Evolutionary conservation across 2,113 vertebrate genomes (phyloP).

Genomic region (Vombatus ursinus): DNA sequence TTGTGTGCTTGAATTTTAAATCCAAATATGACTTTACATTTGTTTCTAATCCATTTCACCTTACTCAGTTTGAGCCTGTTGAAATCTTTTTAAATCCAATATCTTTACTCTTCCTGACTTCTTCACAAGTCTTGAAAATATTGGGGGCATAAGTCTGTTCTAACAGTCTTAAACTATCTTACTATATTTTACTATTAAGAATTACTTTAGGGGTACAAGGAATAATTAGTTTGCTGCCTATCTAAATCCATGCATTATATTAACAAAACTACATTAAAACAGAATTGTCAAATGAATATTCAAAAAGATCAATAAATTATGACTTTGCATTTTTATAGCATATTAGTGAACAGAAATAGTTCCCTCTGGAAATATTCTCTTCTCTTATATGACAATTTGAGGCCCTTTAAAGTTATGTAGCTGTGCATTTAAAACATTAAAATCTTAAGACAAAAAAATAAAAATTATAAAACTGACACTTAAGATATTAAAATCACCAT

Average conservation of each 20-base stretch:
- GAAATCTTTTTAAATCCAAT: not conserved
- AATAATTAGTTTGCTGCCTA: not conserved
- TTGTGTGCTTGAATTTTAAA: not conserved
- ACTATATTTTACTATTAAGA: not conserved
- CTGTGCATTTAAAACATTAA: not conserved
- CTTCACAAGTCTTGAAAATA: not conserved
- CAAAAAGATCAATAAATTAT: not conserved
- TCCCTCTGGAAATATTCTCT: not conserved
- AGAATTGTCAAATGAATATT: not conserved
- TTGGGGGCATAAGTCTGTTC: not conserved
- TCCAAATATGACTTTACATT: not conserved
- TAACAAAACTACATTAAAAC: not conserved
- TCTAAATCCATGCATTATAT: too few species aligned
- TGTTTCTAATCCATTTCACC: not conserved
- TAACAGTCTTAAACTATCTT: not conserved
- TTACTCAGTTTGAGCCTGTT: not conserved
- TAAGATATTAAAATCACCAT: not conserved
- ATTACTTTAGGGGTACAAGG: not conserved
- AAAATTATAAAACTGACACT: not conserved
- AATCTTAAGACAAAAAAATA: not conserved
- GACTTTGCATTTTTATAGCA: not conserved
- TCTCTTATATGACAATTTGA: not conserved
- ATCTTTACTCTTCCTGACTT: not conserved
- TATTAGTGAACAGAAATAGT: not conserved
- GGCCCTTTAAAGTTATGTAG: too few species aligned